phyloP scores from a whole-genome alignment of 2,113 vertebrate genomes.

The Stegastes partitus region DNA sequence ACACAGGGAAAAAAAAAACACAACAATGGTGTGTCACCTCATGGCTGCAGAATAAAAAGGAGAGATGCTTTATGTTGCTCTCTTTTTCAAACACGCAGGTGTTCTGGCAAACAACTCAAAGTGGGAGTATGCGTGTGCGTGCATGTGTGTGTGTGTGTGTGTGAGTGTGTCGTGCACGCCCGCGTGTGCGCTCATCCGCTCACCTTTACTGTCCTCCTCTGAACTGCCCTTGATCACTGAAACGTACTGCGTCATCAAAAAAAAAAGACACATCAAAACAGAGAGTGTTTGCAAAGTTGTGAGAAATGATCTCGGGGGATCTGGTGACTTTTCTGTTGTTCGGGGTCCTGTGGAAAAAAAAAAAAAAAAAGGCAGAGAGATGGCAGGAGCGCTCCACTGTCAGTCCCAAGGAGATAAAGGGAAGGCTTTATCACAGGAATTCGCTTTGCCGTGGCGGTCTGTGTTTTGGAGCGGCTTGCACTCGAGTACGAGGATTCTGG shows the following conservation, averaged over 20 bases:
- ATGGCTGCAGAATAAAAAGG: slow-evolving; percentile 72
- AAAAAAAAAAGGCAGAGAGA: slow-evolving; percentile 51
- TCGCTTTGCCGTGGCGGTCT: slow-evolving; percentile 20
- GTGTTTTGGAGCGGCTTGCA: slow-evolving; percentile 21
- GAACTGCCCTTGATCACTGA: slow-evolving; percentile 79
- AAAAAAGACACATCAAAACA: slow-evolving; percentile 79
- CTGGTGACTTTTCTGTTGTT: slow-evolving; percentile 74
- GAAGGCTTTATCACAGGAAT: slow-evolving; percentile 55
- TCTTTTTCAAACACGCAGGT: slow-evolving; percentile 80
- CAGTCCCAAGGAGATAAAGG: slow-evolving; percentile 66
- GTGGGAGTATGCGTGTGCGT: slow-evolving; percentile 36
- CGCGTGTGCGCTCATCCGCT: slow-evolving; percentile 54
- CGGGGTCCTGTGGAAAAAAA: slow-evolving; percentile 55
- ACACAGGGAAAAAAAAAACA: slow-evolving; percentile 45
- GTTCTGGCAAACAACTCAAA: slow-evolving; percentile 79
- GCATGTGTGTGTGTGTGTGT: slow-evolving; percentile 21
- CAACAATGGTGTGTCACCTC: slow-evolving; percentile 76
- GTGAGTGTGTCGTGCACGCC: no score
- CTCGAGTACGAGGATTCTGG: slow-evolving; percentile 24
- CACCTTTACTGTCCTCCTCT: slow-evolving; percentile 79
- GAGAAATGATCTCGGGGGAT: slow-evolving; percentile 79
- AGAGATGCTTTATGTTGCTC: slow-evolving; percentile 72
- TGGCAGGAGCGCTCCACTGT: slow-evolving; percentile 59
- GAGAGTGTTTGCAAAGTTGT: slow-evolving; percentile 78
- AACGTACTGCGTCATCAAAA: slow-evolving; percentile 82